Evolutionary conservation across 2,888 invertebrate genomes (phyloP).

Genomic region (Corbicula japonica): DNA sequence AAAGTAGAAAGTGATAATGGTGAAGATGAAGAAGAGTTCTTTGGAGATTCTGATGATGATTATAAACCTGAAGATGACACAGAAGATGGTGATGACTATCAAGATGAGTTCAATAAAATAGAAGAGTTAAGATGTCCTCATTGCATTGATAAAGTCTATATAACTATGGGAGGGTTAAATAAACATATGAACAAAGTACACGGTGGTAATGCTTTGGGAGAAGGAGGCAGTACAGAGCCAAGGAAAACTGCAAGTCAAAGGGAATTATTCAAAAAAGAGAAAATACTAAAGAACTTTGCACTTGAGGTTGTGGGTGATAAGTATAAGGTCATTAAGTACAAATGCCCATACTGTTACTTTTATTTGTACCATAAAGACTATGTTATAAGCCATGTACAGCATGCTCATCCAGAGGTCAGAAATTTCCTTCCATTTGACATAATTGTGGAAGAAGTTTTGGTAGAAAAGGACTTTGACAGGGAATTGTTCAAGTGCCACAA

Average conservation of each 20-base stretch:
- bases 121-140: neutral
- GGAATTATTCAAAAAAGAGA: constrained; percentile 1
- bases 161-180: neutral
- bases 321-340: neutral
- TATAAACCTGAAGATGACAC: neutral
- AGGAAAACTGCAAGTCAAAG: neutral
- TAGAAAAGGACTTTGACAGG: neutral
- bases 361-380: constrained; percentile 14
- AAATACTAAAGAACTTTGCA: neutral
- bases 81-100: neutral
- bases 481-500: constrained; percentile 4
- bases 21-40: neutral
- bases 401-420: neutral
- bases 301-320: neutral
- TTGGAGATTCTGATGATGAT: constrained; percentile 16
- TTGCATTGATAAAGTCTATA: neutral
- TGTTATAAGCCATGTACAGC: constrained; percentile 10
- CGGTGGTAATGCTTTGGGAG: neutral
- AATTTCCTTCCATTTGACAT: neutral
- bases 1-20: no score
- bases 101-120: no score
- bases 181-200: neutral
- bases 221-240: neutral
- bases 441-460: neutral
- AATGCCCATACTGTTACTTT: constrained; percentile 16